Evolutionary conservation across 1,140 invertebrate species (phyloP).

Genomic region (Brachionus paranguensis): DNA sequence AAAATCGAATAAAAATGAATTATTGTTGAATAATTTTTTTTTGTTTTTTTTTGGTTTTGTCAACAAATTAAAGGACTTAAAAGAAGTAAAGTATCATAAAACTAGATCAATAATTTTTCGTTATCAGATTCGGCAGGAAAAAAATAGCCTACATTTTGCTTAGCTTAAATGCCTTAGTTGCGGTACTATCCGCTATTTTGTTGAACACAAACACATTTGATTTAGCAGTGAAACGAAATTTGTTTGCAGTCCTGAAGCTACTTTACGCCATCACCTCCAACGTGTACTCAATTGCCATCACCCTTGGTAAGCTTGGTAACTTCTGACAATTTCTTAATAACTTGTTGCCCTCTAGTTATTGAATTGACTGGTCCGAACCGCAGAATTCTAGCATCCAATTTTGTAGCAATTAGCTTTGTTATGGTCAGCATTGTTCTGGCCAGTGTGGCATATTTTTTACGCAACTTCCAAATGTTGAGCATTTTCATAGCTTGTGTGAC

Average conservation of each 20-base stretch:
- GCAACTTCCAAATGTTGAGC: background rate
- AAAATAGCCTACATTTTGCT: slow-evolving; percentile 20
- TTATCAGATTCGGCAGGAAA: slow-evolving; percentile 35
- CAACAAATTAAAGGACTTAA: background rate
- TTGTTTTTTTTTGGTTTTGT: background rate
- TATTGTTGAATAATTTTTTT: background rate
- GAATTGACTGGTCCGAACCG: background rate
- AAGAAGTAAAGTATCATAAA: background rate
- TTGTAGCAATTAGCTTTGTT: background rate
- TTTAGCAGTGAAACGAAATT: background rate
- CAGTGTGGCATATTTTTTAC: slow-evolving; percentile 16
- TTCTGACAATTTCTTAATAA: background rate
- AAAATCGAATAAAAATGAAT: background rate
- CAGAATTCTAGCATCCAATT: slow-evolving; percentile 5
- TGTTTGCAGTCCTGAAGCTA: background rate
- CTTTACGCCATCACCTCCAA: background rate
- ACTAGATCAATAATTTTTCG: background rate
- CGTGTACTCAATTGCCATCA: background rate
- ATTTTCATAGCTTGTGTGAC: background rate
- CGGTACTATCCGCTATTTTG: background rate
- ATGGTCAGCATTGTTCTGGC: background rate
- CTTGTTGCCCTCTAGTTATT: background rate
- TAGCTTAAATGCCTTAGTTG: background rate
- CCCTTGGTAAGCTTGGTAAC: background rate
- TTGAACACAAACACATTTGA: background rate